A percentile compares a stretch with the other conserved stretches of the same genome.
Conservation (phyloP, 2,797 vertebrate genomes). For the Pyrocephalus nanus region DNA sequence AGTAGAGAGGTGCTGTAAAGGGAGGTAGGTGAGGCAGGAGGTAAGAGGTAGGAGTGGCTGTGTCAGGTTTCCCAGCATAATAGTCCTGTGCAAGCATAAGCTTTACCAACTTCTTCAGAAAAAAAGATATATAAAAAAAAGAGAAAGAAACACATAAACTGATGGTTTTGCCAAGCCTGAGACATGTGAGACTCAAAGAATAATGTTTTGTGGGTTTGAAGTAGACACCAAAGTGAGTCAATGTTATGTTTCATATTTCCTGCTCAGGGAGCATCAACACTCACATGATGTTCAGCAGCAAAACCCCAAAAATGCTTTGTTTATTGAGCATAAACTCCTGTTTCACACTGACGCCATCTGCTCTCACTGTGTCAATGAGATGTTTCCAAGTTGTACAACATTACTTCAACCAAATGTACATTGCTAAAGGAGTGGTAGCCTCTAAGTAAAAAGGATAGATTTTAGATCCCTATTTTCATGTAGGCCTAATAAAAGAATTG, state of each 20-base stretch:
- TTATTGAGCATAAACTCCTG: background rate
- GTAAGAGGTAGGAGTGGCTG: background rate
- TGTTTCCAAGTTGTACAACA: background rate
- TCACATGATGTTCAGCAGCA: constrained; percentile 21
- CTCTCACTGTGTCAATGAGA: background rate
- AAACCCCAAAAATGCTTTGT: background rate
- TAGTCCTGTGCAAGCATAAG: background rate
- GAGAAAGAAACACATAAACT: background rate
- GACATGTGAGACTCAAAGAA: background rate
- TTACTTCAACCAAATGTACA: background rate
- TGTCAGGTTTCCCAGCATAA: background rate
- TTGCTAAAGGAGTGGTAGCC: background rate
- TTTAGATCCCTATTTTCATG: background rate
- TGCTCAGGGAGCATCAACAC: background rate
- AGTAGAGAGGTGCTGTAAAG: background rate
- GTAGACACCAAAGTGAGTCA: constrained; percentile 19
- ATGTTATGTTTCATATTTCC: constrained; percentile 8
- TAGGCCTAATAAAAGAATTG: background rate
- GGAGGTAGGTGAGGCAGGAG: background rate
- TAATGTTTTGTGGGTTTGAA: constrained; percentile 36
- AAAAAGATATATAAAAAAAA: background rate
- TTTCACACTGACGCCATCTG: background rate
- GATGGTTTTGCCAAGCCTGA: background rate
- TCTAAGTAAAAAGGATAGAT: background rate
- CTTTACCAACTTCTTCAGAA: background rate